A percentile compares a stretch with the other conserved stretches of the same genome.
phyloP scores from a whole-genome alignment of 2,797 vertebrate species.

The Siniperca obscura region DNA sequence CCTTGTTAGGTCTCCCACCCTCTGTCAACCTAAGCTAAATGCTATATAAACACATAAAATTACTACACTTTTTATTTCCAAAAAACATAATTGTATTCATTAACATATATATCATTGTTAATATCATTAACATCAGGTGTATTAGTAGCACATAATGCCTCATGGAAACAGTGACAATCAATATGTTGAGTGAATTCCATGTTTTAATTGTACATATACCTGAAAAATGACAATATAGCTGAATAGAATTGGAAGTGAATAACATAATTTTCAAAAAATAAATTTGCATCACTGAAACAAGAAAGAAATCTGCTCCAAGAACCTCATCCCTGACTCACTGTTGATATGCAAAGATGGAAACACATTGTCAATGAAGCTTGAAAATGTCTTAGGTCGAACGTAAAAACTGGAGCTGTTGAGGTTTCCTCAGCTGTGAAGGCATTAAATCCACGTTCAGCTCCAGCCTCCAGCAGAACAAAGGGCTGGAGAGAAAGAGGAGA shows the following conservation, averaged over 20 bases:
- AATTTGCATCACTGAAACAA: neutral
- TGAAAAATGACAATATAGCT: neutral
- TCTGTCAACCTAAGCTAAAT: neutral
- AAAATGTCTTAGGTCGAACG: constrained; percentile 18
- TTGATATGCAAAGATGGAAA: constrained; percentile 36
- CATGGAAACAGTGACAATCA: neutral
- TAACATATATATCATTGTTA: neutral
- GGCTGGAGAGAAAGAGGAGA: constrained; percentile 34
- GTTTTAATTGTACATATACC: neutral
- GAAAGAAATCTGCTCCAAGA: neutral
- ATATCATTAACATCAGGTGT: neutral
- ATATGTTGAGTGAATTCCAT: neutral
- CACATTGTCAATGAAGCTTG: constrained; percentile 14
- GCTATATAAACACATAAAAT: neutral
- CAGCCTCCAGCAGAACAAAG: constrained; percentile 56
- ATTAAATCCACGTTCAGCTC: constrained; percentile 41
- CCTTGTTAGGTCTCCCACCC: neutral
- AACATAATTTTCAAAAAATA: neutral
- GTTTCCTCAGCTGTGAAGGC: constrained; percentile 65
- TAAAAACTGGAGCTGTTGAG: constrained; percentile 30
- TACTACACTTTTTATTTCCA: neutral
- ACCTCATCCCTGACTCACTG: neutral
- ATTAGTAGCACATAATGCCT: neutral
- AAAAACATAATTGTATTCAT: neutral
- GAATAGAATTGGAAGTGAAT: neutral